Conservation (phyloP, 2,888 invertebrate genomes). For the Latrodectus elegans region DNA sequence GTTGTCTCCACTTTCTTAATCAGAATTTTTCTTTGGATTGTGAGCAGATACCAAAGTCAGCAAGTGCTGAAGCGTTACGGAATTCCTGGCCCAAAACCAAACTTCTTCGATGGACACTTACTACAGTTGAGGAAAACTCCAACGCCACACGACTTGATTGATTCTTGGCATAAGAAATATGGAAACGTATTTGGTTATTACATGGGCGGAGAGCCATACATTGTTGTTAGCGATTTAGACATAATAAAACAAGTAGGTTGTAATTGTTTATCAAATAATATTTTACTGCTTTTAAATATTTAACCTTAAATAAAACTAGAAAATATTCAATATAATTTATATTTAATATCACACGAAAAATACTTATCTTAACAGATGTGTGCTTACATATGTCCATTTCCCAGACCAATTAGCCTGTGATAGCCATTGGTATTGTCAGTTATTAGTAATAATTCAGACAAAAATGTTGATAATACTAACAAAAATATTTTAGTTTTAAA, state of each 20-base stretch:
- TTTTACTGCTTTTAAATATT: too few species aligned
- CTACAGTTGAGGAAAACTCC: not conserved
- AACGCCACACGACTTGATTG: not conserved
- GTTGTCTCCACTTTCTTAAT: not conserved
- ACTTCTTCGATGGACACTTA: not conserved
- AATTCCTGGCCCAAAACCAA: slow-evolving; percentile 7
- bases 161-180: not conserved
- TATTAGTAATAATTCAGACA: too few species aligned
- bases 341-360: too few species aligned
- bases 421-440: too few species aligned
- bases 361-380: too few species aligned
- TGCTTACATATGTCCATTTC: too few species aligned
- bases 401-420: too few species aligned
- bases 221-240: not conserved
- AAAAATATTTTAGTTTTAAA: too few species aligned
- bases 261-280: not conserved
- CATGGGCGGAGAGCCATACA: not conserved
- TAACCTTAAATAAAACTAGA: too few species aligned
- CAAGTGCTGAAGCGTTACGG: not conserved
- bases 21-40: not conserved
- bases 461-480: too few species aligned
- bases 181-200: not conserved
- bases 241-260: slow-evolving; percentile 64
- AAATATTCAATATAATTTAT: too few species aligned
- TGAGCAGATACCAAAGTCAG: not conserved